Evolutionary conservation across 2,888 invertebrate genomes (phyloP), one percentile per base, ranked within the genome.

Genomic region (Chesias legatella): DNA sequence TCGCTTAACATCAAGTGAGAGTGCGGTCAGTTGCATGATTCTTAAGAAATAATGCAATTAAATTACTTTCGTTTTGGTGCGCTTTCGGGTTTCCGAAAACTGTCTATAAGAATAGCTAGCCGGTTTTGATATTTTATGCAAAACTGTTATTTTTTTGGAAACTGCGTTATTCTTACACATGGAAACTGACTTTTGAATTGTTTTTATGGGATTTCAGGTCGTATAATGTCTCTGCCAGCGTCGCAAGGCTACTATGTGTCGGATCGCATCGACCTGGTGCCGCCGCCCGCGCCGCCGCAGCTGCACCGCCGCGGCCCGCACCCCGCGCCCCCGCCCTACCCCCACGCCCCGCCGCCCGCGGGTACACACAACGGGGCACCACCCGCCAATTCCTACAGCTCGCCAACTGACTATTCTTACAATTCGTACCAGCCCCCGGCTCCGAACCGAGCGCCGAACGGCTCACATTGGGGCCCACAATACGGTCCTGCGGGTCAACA

Each of bases 171-270:
- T n/a, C n/a, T n/a, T n/a, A n/a, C n/a, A n/a, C n/a, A n/a, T n/a
- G n/a, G n/a, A n/a, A n/a, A n/a, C n/a, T n/a, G n/a, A n/a, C n/a
- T n/a, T n/a, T n/a, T n/a, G 8, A 9, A 11, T 2, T 7, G 10
- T 10, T 23, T 20, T 6, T 2, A 25, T 31, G 7, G 20, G 5
- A 9, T 51, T 51, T 5, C 60, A 85, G 85, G 84, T 43, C 76
- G 88, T 9, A 81, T 89, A 39, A 77, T 89, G 79, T 73, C 73
- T 1, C 58, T 86, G 0, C 79, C 85, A 0, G 73, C 80, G 0
- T 65, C 82, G 0, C 77, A 77, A 33, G 86, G 84, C 2, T 86
- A 85, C 65, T 88, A 88, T 67, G 79, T 88, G 28, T 65, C 84
- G 0, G 84, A 88, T 40, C 78, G 88, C 24, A 73, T 78, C 13